A percentile compares a stretch with the other conserved stretches of the same genome.
Evolutionary conservation across 1,140 invertebrate genomes (phyloP).

Genomic region (Schmidtea mediterranea): DNA sequence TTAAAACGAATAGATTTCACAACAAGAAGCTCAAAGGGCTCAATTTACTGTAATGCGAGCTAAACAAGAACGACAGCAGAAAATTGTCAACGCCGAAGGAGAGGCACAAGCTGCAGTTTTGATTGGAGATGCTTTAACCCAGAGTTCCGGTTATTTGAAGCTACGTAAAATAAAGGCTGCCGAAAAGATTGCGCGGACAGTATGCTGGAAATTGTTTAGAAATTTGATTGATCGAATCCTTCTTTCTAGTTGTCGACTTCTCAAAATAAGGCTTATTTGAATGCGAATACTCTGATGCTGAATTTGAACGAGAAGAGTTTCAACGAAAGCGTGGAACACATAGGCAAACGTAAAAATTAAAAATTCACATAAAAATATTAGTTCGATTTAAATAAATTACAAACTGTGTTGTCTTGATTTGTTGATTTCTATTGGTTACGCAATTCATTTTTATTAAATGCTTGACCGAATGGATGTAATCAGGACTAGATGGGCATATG

Average conservation of each 20-base stretch:
- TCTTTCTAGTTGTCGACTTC: slow-evolving; percentile 52
- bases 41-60: slow-evolving; percentile 90
- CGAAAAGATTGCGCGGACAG: slow-evolving; percentile 78
- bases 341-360: too few species aligned
- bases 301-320: slow-evolving; percentile 71
- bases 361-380: too few species aligned
- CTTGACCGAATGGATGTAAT: too few species aligned
- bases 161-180: slow-evolving; percentile 83
- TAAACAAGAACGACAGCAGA: slow-evolving; percentile 88
- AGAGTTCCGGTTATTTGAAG: slow-evolving; percentile 89
- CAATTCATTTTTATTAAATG: too few species aligned
- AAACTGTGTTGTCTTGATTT: too few species aligned
- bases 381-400: too few species aligned
- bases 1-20: slow-evolving; percentile 65
- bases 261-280: slow-evolving; percentile 75
- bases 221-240: slow-evolving; percentile 6
- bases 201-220: slow-evolving; percentile 19
- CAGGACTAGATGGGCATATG: too few species aligned
- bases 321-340: too few species aligned
- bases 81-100: slow-evolving; percentile 96
- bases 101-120: slow-evolving; percentile 72
- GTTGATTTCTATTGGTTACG: too few species aligned
- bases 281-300: slow-evolving; percentile 69
- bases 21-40: slow-evolving; percentile 92
- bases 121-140: slow-evolving; percentile 67